phyloP scores from a whole-genome alignment of 2,888 invertebrate genomes.

The Ctena decussata region DNA sequence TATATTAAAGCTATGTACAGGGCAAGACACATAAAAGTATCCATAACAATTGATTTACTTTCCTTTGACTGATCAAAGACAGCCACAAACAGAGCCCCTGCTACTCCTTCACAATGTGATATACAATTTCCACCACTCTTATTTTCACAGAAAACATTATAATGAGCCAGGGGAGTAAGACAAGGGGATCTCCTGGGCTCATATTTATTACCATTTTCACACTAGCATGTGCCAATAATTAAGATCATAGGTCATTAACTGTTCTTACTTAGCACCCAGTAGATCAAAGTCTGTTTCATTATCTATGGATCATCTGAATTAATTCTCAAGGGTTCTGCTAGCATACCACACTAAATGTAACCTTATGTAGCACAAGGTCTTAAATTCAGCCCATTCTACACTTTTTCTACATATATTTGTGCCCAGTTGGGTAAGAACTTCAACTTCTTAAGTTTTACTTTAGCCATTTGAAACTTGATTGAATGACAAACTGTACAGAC shows the following conservation, averaged over 20 bases:
- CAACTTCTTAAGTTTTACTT: no score
- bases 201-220: background rate
- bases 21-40: background rate
- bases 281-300: background rate
- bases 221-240: background rate
- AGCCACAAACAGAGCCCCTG: background rate
- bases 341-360: no score
- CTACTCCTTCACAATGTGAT: background rate
- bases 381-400: no score
- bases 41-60: constrained; percentile 4
- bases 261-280: background rate
- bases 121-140: background rate
- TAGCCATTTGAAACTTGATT: no score
- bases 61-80: background rate
- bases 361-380: no score
- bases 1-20: no score
- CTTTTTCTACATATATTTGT: no score
- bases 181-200: background rate
- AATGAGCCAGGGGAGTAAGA: background rate
- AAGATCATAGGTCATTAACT: constrained; percentile 1
- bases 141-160: background rate
- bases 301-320: background rate
- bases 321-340: background rate
- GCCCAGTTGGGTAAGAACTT: no score
- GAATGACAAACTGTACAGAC: no score